Base-by-base conservation (phyloP, 2,888 invertebrate species). In the Dilophus febrilis region DNA sequence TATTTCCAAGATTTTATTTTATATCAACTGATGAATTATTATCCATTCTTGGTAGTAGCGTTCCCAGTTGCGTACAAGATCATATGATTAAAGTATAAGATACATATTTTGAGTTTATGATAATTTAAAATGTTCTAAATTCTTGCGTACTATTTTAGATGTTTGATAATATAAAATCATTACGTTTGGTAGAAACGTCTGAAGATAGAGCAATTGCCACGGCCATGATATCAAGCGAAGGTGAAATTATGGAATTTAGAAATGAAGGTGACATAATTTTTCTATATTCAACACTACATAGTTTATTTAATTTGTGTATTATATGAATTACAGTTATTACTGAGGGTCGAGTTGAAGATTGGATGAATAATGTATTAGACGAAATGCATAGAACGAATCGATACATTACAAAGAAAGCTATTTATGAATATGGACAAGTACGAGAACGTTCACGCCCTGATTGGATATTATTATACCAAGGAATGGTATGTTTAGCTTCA, bases 1-100 rank as follows among this genome's bases (percentile, higher is more conserved):
- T 85, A 45, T 92, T 91, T 59, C 87, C 92, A 3, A 64, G 40
- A 36, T 92, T 92, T 64, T 91, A 84, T 64, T 92, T 92, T 60
- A 84, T 92, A 53, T 91, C 91, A 3, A 91, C 91, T 22, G 90
- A 91, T 53, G 92, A 92, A 58, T 59, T 92, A 47, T 67, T 94
- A 7, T 82, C 85, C 3, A 86, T 92, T 49, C 69, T 92, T 38
- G 91, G 91, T 12, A 87, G 83, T 55, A 84, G 79, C 47, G 80
- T 85, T 45, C 79, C 85, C 10, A 69, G 68, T 39, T 80, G 82
- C 50, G 86, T 92, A 8, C 91, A 92, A 58, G 86, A 90, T 51
- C 88, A 92, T 54, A 85, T 92, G 71, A 83, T 88, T 40, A 92
- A 92, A 72, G 81, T 80, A 56, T 34, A n/a, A n/a, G n/a, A n/a